A percentile compares a stretch with the other conserved stretches of the same genome.
Evolutionary conservation across 1,140 invertebrate species (phyloP).

Genomic region (Micrasema longulum): DNA sequence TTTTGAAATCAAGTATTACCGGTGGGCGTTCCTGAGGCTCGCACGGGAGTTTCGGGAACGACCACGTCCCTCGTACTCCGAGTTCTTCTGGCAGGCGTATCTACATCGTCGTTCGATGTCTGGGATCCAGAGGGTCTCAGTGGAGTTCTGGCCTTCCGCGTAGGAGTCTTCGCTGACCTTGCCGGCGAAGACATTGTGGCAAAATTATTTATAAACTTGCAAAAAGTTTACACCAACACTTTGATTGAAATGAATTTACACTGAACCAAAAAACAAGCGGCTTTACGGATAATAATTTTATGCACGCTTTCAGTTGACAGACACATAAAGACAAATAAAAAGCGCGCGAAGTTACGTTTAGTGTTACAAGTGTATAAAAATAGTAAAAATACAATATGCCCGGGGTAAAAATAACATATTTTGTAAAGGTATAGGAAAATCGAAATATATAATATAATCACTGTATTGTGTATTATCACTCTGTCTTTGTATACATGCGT

Average conservation of each 20-base stretch:
- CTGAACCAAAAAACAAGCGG: too few species aligned
- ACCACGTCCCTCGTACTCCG: slow-evolving; percentile 24
- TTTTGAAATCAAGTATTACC: too few species aligned
- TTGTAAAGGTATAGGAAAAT: too few species aligned
- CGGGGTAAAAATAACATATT: too few species aligned
- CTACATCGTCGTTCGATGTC: slow-evolving; percentile 30
- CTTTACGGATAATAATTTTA: neutral
- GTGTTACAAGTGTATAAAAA: slow-evolving; percentile 5
- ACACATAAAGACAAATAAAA: slow-evolving; percentile 8
- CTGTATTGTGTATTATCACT: too few species aligned
- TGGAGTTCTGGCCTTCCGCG: slow-evolving; percentile 23
- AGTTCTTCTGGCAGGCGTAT: slow-evolving; percentile 37
- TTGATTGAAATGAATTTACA: too few species aligned
- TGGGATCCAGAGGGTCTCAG: slow-evolving; percentile 1
- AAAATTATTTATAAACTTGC: neutral
- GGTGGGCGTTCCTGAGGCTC: slow-evolving; percentile 25
- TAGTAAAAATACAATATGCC: neutral
- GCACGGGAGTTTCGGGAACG: slow-evolving; percentile 40
- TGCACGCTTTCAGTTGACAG: slow-evolving; percentile 22
- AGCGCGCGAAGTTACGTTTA: neutral
- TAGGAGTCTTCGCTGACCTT: slow-evolving; percentile 32
- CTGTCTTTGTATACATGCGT: too few species aligned
- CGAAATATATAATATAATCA: too few species aligned
- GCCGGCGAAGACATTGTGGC: slow-evolving; percentile 40
- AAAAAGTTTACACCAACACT: too few species aligned